Evolutionary conservation across 2,113 vertebrate species (phyloP), one percentile per base, ranked within the genome.

Genomic region (Xenopus borealis): DNA sequence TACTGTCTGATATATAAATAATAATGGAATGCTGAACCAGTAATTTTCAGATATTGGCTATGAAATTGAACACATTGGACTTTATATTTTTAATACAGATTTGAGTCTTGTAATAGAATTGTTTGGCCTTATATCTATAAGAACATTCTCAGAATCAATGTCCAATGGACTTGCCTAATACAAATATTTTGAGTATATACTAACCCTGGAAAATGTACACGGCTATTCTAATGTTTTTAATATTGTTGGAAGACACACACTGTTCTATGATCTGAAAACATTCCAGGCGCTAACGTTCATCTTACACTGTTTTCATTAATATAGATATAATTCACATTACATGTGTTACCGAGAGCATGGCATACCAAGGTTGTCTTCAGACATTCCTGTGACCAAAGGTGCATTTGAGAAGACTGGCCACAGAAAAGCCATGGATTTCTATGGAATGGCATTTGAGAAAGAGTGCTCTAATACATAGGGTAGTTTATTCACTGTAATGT

Each of bases 201-300:
- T 61, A 16, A 12, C 8, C 58, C 19, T 23, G 10, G 58, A 61
- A 58, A 9, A 61, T 61, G 12, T 23, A 55, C 17, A 12, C 16
- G 7, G 20, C 19, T 23, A 16, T 62, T 9, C 10, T 59, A 12
- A 30, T 18, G 58, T 10, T 55, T 63, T 47, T 27, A 64, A 64
- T n/a, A 46, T 47, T 50, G 2, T 50, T 50, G 3, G 11, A 67
- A 63, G 63, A 23, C 44, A 70, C 53, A 55, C 14, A 9, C 14
- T n/a, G 27, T 65, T 16, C 7, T 52, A 4, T 46, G 14, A 66
- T 12, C 17, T 19, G 45, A 64, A 72, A 57, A 73, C 72, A 73
- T 73, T 73, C 72, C 72, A 66, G 71, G 47, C 65, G 62, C 20
- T n/a, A 57, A 53, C n/a, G 72, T 14, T 10, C n/a, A 45, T 10